These are phyloP conservation scores for Columba janthina DNA, from an alignment of 2,113 vertebrate species.

Conservation along the genomic window DNA sequence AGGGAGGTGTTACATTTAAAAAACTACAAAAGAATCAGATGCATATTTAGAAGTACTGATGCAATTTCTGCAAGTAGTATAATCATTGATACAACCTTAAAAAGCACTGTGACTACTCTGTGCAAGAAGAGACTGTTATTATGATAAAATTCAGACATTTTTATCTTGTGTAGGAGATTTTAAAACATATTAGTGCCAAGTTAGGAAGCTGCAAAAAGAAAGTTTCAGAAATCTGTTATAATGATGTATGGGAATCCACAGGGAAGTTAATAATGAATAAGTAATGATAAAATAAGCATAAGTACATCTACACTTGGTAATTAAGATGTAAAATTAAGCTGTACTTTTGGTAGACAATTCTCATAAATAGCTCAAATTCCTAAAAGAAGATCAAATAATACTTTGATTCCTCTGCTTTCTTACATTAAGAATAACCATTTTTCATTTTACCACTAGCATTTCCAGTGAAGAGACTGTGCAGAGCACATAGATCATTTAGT, in stretches of 20 bases:
- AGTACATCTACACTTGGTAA: background rate
- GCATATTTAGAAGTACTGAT: background rate
- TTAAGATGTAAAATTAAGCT: background rate
- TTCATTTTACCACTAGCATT: conserved; percentile 15
- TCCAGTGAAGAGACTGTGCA: background rate
- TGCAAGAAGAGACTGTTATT: background rate
- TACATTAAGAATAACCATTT: conserved; percentile 16
- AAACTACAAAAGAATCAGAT: background rate
- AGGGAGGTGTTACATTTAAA: background rate
- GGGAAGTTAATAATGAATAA: background rate
- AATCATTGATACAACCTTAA: background rate
- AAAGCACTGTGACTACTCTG: background rate
- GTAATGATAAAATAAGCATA: background rate
- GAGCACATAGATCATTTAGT: conserved; percentile 28
- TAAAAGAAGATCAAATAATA: background rate
- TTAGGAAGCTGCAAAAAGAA: background rate
- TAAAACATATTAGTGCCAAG: background rate
- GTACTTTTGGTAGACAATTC: background rate
- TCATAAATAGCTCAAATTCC: background rate
- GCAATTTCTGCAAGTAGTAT: background rate
- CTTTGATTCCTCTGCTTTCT: conserved; percentile 21
- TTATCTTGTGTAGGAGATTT: background rate
- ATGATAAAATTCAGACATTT: background rate
- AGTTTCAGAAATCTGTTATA: background rate
- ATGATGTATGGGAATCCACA: background rate